Evolutionary conservation across 2,797 vertebrate species (phyloP), one percentile per base, ranked within the genome.

Genomic region (Ateles fusciceps): DNA sequence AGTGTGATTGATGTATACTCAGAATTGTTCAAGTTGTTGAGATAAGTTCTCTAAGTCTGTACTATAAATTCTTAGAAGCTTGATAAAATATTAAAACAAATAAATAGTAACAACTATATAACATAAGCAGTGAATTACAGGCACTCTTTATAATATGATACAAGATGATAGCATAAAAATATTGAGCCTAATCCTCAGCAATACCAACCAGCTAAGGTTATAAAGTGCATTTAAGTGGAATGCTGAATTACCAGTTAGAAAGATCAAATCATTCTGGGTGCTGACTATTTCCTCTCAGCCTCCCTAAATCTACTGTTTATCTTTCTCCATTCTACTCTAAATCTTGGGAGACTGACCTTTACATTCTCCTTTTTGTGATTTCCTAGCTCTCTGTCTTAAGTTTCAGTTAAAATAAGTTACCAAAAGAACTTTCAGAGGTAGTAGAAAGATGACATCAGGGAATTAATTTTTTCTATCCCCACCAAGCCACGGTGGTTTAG

Each of bases 61-160:
- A 89, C 76, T 85, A 80, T 17, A 57, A 71, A 52, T 64, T 57
- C 33, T 85, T 74, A 72, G 72, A 71, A 42, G 9, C 21, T 89
- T 89, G 24, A 85, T 61, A 57, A 57, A 84, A 61, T 61, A 88
- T n/a, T 55, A 74, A 90, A 39, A 52, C 6, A 90, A 89, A 75
- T 81, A 71, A 88, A 75, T 50, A 76, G 28, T 22, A 85, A 75
- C 2, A 94, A 76, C 5, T 71, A 33, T 9, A 5, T 93, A 39
- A 75, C 2, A 26, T 1, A 96, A 95, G 7, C 33, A 74, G 30
- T 39, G 44, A 81, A 64, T 80, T 91, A 68, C 0, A 46, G 10
- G 15, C 68, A 88, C 1, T 2, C 22, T 83, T 92, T 90, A 80
- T 50, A 61, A 72, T 30, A 7, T 44, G 46, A 39, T 68, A 42